Base-by-base conservation (phyloP, 2,113 vertebrate genomes). In the Pitta sordida region DNA sequence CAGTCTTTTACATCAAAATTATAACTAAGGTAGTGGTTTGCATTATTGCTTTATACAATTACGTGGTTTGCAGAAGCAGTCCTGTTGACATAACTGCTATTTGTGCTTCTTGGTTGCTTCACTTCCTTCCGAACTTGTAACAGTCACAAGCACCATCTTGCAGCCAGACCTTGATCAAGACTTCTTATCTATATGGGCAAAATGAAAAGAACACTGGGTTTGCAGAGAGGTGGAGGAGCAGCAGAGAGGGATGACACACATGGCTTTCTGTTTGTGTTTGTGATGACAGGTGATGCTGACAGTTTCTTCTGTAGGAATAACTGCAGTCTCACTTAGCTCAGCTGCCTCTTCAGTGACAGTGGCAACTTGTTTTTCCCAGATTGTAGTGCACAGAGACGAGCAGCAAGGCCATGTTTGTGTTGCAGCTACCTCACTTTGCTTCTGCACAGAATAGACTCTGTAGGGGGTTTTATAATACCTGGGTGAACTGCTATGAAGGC, bases 81-180 rank as follows among this genome's bases (percentile, higher is more conserved):
- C 5, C 43, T 70, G 24, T 82, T 78, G 53, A 56, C 86, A 92
- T 14, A 62, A 39, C 62, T 65, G 69, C 96, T 95, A 84, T 71
- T 97, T 96, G 68, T 68, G 36, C 36, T 63, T 41, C 52, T 56
- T 27, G 9, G 32, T 94, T 96, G 62, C 43, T 90, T 90, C 92
- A 96, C 88, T 95, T 97, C 78, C 94, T 91, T 97, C 71, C 90
- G 70, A 12, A 44, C 10, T 8, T 14, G 3, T 27, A 96, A 91
- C 30, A 32, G 93, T 53, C 80, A 46, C 3, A 34, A 82, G 56
- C n/a, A 41, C 37, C 16, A 17, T 15, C 9, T 64, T 44, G 52
- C 11, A 64, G 52, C 21, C 62, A 64, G 77, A 52, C 14, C 30
- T 71, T 9, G 7, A 9, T 15, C 24, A 17, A 24, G 30, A 3